Evolutionary conservation across 2,113 vertebrate species (phyloP).

Genomic region (Chloebia gouldiae): DNA sequence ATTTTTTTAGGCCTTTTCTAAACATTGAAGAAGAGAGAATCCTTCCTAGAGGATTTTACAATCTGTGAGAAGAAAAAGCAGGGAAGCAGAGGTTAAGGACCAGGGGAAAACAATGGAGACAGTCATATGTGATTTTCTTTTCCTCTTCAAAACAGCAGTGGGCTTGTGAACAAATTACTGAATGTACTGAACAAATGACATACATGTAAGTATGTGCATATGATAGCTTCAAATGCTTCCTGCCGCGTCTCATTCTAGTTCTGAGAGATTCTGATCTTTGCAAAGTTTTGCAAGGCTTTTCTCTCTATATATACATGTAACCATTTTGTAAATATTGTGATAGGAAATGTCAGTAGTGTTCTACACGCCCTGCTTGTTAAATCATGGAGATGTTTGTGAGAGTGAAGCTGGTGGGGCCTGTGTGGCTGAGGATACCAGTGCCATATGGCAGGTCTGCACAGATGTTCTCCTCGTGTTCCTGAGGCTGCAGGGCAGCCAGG

Average conservation of each 20-base stretch:
- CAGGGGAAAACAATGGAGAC: neutral
- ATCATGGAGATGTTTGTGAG: neutral
- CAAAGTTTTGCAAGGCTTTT: neutral
- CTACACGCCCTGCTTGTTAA: neutral
- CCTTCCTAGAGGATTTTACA: neutral
- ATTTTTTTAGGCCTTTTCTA: slow-evolving; percentile 30
- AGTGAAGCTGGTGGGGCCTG: neutral
- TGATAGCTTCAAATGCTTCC: neutral
- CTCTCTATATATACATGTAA: neutral
- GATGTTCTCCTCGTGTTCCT: neutral
- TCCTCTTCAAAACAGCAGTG: neutral
- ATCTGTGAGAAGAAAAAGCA: neutral
- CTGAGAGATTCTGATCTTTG: neutral
- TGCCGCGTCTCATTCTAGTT: neutral
- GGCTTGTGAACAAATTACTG: neutral
- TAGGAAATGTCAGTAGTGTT: neutral
- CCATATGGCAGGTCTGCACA: neutral
- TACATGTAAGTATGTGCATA: neutral
- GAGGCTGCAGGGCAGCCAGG: neutral
- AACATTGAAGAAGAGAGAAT: neutral
- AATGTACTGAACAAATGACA: neutral
- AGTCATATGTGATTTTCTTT: neutral
- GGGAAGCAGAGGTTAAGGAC: neutral
- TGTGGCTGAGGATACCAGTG: neutral
- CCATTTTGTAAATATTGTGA: neutral